Evolutionary conservation across 2,888 invertebrate species (phyloP), one percentile per base, ranked within the genome.

Genomic region (Choristoneura rosaceana): DNA sequence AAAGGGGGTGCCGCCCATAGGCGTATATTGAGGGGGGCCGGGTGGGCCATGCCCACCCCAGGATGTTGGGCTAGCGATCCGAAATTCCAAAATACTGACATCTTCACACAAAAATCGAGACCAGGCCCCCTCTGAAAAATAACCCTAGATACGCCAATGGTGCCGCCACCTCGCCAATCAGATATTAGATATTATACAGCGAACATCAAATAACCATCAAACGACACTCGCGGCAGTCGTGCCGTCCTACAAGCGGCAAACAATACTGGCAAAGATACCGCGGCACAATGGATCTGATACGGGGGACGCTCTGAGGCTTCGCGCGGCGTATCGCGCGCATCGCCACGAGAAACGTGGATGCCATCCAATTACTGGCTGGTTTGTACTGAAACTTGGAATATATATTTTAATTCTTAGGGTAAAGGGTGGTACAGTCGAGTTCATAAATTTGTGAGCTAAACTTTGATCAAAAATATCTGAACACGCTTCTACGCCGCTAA

Each of bases 251-350:
- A 17, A 52, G 55, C 55, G 25, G 55, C 9, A 71, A 71, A 71
- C 71, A 71, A 71, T 71, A 68, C 62, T 25, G 52, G 41, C 69
- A 60, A 66, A 59, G 61, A 62, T 69, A 62, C 9, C 15, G 45
- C 43, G 41, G 63, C 12, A 58, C 67, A 60, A 41, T 68, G 52
- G 12, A 69, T 71, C 63, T 47, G 73, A 63, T 69, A 65, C n/a
- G 34, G 45, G 58, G 58, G 41, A 12, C 17, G 50, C 74, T 76
- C 47, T 47, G 74, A 76, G 69, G 64, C n/a, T 68, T 69, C 73
- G 74, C 69, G 76, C 71, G 62, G 74, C 73, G 58, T 74, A 69
- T 70, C 71, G 79, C 87, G 79, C 87, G 89, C 78, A 89, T 90
- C 89, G 78, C 80, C 87, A 80, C 73, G 61, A 55, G 55, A 59